Evolutionary conservation across 2,113 vertebrate genomes (phyloP).

Genomic region (Piaya cayana): DNA sequence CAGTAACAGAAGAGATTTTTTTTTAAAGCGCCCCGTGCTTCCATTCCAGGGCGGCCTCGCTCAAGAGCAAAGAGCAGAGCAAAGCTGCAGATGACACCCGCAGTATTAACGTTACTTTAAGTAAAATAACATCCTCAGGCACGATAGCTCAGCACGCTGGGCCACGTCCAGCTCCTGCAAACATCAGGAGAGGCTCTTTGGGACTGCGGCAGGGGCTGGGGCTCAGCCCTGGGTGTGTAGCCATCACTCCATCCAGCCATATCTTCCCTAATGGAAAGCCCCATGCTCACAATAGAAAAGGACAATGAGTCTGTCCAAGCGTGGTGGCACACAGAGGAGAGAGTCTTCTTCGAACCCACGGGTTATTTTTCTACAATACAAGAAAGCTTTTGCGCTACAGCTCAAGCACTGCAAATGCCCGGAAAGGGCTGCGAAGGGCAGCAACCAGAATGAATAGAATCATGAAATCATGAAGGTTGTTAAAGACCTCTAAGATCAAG

Average conservation of each 20-base stretch:
- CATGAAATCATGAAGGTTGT: too few relatives aligned
- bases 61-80: neutral
- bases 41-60: neutral
- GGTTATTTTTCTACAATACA: neutral
- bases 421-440: neutral
- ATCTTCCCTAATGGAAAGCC: fast-evolving
- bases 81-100: neutral
- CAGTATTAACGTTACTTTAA: neutral
- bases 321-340: fast-evolving
- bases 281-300: fast-evolving
- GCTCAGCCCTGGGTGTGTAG: neutral
- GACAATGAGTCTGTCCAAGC: fast-evolving
- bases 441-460: neutral
- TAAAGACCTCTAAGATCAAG: too few relatives aligned
- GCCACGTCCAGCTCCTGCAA: neutral
- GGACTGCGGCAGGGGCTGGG: neutral
- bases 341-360: fast-evolving
- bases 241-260: neutral
- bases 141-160: neutral
- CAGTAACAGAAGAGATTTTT: neutral
- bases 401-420: neutral
- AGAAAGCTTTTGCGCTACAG: neutral
- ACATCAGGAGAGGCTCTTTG: neutral
- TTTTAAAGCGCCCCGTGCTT: neutral
- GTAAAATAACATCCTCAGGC: neutral